phyloP scores from a whole-genome alignment of 2,113 vertebrate species.

The Pterocles orientalis region DNA sequence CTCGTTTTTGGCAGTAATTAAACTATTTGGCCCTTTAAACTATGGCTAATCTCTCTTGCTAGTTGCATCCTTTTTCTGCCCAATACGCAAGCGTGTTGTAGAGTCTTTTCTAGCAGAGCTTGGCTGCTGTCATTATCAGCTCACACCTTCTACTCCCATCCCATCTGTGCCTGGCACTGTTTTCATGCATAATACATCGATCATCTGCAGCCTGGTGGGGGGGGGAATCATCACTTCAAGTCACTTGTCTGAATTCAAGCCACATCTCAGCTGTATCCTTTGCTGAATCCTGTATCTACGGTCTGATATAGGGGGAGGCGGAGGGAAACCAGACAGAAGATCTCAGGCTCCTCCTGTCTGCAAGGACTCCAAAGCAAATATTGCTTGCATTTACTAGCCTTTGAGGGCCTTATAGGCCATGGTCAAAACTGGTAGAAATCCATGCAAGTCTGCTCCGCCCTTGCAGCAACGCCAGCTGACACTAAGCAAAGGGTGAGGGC shows the following conservation, averaged over 20 bases:
- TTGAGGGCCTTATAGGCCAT: neutral
- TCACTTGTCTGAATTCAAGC: conserved; percentile 65
- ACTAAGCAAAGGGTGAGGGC: neutral
- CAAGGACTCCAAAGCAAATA: neutral
- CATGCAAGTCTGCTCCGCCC: neutral
- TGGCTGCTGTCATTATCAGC: conserved; percentile 59
- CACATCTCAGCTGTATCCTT: conserved; percentile 21
- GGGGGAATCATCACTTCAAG: conserved; percentile 55
- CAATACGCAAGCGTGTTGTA: neutral
- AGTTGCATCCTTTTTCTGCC: conserved; percentile 11
- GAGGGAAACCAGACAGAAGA: neutral
- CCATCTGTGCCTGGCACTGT: conserved; percentile 64
- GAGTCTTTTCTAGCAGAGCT: conserved; percentile 41
- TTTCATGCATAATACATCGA: conserved; percentile 64
- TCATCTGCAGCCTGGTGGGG: conserved; percentile 52
- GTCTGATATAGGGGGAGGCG: neutral
- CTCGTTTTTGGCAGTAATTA: neutral
- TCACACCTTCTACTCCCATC: conserved; percentile 66
- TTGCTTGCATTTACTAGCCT: neutral
- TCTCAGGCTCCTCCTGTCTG: conserved; percentile 23
- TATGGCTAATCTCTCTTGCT: neutral
- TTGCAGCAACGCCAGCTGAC: neutral
- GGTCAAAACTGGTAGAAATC: neutral
- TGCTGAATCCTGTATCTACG: neutral
- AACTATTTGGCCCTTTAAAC: conserved; percentile 23